Percentiles rank a stretch among this genome's conserved stretches.
Conservation (phyloP, 1,140 invertebrate genomes). For the Drosophila ambigua region DNA sequence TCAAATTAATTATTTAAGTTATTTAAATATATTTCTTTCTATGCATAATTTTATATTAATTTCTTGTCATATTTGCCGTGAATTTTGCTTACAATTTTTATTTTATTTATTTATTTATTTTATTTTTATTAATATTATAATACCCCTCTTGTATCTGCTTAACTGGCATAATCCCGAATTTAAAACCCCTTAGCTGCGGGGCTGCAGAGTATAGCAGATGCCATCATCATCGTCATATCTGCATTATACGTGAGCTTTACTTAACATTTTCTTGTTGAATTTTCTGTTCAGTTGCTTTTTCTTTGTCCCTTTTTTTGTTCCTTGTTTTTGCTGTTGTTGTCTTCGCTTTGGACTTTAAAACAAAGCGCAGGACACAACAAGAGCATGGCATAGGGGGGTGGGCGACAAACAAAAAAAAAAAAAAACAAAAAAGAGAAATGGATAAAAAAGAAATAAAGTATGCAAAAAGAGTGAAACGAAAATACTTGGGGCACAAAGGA, state of each 20-base stretch:
- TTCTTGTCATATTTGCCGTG: no score
- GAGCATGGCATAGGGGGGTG: not conserved
- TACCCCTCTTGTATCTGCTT: no score
- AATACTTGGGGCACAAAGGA: conserved; percentile 67
- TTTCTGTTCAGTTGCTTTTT: conserved; percentile 40
- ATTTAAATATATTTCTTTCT: no score
- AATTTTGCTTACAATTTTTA: no score
- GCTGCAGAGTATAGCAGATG: no score
- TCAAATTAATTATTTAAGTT: no score
- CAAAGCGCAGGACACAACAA: conserved; percentile 40
- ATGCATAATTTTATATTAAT: no score
- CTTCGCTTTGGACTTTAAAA: conserved; percentile 63
- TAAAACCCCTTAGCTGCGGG: no score
- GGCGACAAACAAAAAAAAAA: not conserved
- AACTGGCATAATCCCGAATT: no score
- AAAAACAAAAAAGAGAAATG: conserved; percentile 1
- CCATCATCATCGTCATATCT: no score
- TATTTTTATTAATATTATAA: no score
- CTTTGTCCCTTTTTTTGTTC: conserved; percentile 19
- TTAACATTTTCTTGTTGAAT: conserved; percentile 47
- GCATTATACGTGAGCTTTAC: conserved; percentile 18
- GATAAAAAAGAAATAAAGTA: conserved; percentile 53
- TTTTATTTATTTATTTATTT: no score
- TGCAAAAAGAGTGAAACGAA: conserved; percentile 72
- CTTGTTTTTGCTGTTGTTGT: conserved; percentile 20